A percentile compares a stretch with the other conserved stretches of the same genome.
Evolutionary conservation across 1,140 invertebrate species (phyloP).

Genomic region (Gryon sp.): DNA sequence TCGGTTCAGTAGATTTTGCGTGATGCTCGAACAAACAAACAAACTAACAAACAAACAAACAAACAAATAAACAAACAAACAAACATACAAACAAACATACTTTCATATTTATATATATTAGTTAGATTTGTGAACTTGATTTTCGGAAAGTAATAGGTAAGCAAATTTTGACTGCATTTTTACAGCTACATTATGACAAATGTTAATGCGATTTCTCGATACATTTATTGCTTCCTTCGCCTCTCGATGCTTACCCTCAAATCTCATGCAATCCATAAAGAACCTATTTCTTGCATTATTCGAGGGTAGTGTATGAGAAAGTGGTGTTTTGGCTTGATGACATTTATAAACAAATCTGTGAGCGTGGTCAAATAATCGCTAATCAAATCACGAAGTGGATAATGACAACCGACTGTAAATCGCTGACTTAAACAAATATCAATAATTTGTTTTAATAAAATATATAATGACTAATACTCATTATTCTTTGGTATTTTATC

Average conservation of each 20-base stretch:
- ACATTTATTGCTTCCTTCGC: neutral
- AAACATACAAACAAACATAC: too few species aligned
- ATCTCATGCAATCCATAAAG: conserved; percentile 18
- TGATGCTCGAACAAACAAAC: too few species aligned
- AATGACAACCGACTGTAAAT: too few species aligned
- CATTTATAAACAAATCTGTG: neutral
- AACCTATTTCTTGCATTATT: conserved; percentile 14
- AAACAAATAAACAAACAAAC: too few species aligned
- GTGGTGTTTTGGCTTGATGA: conserved; percentile 24
- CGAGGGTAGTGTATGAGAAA: conserved; percentile 17
- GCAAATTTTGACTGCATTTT: conserved; percentile 10
- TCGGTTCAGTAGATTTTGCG: too few species aligned
- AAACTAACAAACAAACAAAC: too few species aligned
- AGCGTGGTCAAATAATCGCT: too few species aligned
- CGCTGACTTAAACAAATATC: conserved; percentile 11
- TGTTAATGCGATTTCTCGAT: conserved; percentile 10
- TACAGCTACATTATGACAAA: conserved; percentile 17
- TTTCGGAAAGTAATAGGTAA: too few species aligned
- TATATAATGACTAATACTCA: conserved; percentile 22
- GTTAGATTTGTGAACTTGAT: too few species aligned
- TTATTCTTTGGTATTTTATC: conserved; percentile 15
- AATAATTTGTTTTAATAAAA: conserved; percentile 16
- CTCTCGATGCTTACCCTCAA: conserved; percentile 7
- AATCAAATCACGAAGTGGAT: too few species aligned
- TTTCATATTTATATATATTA: too few species aligned